Evolutionary conservation across 2,113 vertebrate genomes (phyloP), one percentile per base, ranked within the genome.

Genomic region (Tapirus terrestris): DNA sequence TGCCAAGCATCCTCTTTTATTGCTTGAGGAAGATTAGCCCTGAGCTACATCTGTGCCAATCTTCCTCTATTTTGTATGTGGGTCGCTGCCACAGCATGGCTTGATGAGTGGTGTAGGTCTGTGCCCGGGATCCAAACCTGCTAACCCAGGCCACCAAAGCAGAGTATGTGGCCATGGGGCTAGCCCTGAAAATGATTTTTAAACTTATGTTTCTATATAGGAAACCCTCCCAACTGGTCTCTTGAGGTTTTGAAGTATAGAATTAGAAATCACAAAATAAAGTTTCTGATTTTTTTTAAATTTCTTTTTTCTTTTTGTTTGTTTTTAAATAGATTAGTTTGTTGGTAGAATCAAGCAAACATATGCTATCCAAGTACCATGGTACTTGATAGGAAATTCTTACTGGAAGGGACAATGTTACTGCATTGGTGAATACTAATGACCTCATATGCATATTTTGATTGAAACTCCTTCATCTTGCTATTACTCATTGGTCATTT

Each of bases 261-360:
- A 91, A 63, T 63, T 83, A 94, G 68, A 94, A 96, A 68, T 89
- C 1, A 36, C 27, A 16, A 96, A 87, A 81, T 10, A 79, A 61
- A 76, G 39, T 70, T 85, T 67, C n/a, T 92, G 39, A 48, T 48
- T 29, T 73, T 88, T 39, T 45, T 17, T 3, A 39, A 39, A 39
- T 39, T 85, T 77, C 3, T 56, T 70, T 76, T 83, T 72, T 60
- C n/a, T 70, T 60, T 73, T 36, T 63, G 5, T 58, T 93, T 88
- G 21, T 75, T 85, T 81, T 70, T 33, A 68, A 89, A 61, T n/a
- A 94, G 33, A 23, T 77, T 79, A 36, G 14, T 7, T 76, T 70
- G 36, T 77, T 72, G 29, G 23, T 84, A 21, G 21, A 79, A 56
- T 96, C 14, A 75, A 70, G 70, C 13, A 70, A 85, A 31, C 51